phyloP scores from a whole-genome alignment of 1,140 invertebrate species.

The Penaeus japonicus region DNA sequence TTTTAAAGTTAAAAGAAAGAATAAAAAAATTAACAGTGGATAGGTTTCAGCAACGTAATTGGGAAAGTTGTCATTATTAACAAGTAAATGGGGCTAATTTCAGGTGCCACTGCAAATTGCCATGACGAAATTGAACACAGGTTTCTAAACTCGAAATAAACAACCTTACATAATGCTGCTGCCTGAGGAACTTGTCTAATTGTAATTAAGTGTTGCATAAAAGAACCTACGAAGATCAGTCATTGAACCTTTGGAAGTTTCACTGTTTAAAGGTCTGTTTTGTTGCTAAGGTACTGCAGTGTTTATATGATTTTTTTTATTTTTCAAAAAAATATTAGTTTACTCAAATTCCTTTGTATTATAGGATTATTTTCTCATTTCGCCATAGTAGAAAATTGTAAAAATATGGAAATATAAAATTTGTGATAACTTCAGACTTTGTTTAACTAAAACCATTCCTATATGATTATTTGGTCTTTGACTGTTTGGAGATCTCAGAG shows the following conservation, averaged over 20 bases:
- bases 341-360: constrained; percentile 30
- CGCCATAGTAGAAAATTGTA: constrained; percentile 41
- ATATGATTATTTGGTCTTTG: neutral
- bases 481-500: neutral
- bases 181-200: too few species aligned
- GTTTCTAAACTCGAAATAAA: too few species aligned
- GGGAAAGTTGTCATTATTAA: too few species aligned
- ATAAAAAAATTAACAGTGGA: too few species aligned
- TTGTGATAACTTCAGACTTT: constrained; percentile 49
- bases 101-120: too few species aligned
- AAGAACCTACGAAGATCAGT: neutral
- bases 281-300: constrained; percentile 21
- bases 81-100: too few species aligned
- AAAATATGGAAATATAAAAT: constrained; percentile 53
- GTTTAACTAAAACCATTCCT: neutral
- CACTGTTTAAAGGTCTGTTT: neutral
- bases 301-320: neutral
- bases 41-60: too few species aligned
- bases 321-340: neutral
- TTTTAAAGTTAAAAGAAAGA: too few species aligned
- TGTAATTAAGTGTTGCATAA: neutral
- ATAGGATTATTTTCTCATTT: constrained; percentile 45
- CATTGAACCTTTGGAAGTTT: too few species aligned
- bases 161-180: too few species aligned
- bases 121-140: too few species aligned